phyloP scores from a whole-genome alignment of 2,797 vertebrate genomes.

The Botia kubotai region DNA sequence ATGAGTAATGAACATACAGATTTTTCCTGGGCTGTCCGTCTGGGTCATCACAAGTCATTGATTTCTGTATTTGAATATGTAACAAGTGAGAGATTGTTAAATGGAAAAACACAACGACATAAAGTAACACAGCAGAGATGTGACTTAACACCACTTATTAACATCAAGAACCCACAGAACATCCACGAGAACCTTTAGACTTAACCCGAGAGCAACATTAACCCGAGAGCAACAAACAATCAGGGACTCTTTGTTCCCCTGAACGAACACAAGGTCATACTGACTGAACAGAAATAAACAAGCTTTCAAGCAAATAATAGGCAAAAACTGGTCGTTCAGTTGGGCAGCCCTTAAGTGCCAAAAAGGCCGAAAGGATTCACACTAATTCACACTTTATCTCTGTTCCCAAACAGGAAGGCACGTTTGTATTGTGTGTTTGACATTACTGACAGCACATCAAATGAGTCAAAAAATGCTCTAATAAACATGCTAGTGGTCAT shows the following conservation, averaged over 20 bases:
- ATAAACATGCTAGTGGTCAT: background rate
- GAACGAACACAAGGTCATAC: slow-evolving; percentile 18
- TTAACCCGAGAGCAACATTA: background rate
- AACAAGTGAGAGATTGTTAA: slow-evolving; percentile 4
- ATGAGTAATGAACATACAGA: slow-evolving; percentile 58
- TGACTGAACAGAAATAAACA: slow-evolving; percentile 1
- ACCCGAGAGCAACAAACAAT: slow-evolving; percentile 15
- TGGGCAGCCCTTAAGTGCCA: background rate
- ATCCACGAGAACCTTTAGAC: background rate
- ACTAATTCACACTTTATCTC: background rate
- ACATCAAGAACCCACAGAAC: background rate
- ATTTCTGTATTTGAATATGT: slow-evolving; percentile 32
- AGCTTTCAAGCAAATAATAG: slow-evolving; percentile 22
- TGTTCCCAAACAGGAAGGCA: background rate
- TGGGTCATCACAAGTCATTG: slow-evolving; percentile 45
- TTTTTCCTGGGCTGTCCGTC: slow-evolving; percentile 40
- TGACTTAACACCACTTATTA: slow-evolving; percentile 4
- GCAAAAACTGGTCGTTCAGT: background rate
- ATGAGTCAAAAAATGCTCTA: background rate
- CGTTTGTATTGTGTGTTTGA: too few relatives aligned
- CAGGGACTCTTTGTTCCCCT: slow-evolving; percentile 26
- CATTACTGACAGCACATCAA: too few relatives aligned
- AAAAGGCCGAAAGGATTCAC: background rate
- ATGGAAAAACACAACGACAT: slow-evolving; percentile 12
- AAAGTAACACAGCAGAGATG: background rate